phyloP scores from a whole-genome alignment of 2,797 vertebrate genomes.

The Philypnodon macrostomus region DNA sequence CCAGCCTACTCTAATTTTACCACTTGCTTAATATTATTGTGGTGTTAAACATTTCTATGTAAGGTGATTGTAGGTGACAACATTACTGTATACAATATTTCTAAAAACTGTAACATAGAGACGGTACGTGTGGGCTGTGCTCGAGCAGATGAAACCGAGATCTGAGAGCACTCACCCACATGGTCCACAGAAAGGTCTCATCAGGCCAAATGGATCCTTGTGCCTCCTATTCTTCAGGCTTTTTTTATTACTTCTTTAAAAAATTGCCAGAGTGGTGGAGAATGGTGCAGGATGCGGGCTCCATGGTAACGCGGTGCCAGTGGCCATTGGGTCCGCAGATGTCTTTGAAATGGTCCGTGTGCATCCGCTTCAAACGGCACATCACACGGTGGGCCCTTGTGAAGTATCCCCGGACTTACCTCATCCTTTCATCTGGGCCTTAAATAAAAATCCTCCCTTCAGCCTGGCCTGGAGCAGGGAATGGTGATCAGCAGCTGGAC shows the following conservation, averaged over 20 bases:
- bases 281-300: conserved; percentile 44
- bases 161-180: conserved; percentile 10
- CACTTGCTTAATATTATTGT: too few relatives aligned
- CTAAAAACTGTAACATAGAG: conserved; percentile 1
- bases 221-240: conserved; percentile 6
- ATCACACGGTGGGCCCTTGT: conserved; percentile 55
- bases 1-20: too few relatives aligned
- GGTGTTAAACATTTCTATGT: too few relatives aligned
- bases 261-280: conserved; percentile 25
- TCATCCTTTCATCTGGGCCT: conserved; percentile 64
- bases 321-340: conserved; percentile 60
- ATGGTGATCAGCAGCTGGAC: conserved; percentile 37
- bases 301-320: conserved; percentile 65
- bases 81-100: not conserved
- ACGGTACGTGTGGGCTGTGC: not conserved
- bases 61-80: too few relatives aligned
- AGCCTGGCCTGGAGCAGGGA: conserved; percentile 26
- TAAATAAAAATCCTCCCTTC: conserved; percentile 42
- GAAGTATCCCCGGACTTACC: conserved; percentile 59
- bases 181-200: conserved; percentile 1
- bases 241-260: conserved; percentile 8
- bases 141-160: conserved; percentile 4
- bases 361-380: conserved; percentile 66
- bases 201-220: conserved; percentile 5
- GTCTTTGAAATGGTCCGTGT: conserved; percentile 69